phyloP scores from a whole-genome alignment of 2,113 vertebrate species.

The Poicephalus gulielmi region DNA sequence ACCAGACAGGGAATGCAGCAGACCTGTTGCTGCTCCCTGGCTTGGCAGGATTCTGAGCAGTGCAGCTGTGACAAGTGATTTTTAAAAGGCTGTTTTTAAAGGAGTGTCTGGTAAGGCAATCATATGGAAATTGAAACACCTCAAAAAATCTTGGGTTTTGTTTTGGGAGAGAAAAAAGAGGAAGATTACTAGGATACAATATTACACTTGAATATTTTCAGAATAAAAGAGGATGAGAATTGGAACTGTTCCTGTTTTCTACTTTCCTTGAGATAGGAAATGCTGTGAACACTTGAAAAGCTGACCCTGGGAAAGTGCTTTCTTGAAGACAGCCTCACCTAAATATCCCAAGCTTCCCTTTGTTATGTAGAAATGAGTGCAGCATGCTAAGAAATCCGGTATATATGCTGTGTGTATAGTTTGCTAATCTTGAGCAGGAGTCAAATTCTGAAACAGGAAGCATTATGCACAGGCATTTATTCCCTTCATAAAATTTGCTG shows the following conservation, averaged over 20 bases:
- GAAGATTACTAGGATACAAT: background rate
- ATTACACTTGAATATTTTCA: background rate
- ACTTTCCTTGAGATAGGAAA: background rate
- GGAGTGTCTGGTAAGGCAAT: background rate
- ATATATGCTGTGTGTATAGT: background rate
- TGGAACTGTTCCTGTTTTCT: background rate
- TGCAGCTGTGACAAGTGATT: background rate
- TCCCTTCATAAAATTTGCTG: background rate
- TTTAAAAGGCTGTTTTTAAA: background rate
- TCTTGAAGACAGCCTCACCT: background rate
- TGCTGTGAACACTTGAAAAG: background rate
- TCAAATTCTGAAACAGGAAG: background rate
- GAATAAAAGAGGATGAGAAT: background rate
- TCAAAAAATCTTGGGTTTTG: background rate
- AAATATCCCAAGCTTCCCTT: background rate
- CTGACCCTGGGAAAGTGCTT: background rate
- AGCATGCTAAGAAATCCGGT: background rate
- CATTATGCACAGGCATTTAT: background rate
- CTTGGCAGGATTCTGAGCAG: background rate
- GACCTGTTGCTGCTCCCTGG: fast-evolving
- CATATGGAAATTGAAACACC: background rate
- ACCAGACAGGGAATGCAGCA: background rate
- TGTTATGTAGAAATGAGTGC: background rate
- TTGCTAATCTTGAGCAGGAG: background rate
- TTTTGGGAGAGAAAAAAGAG: background rate